Evolutionary conservation across 2,888 invertebrate genomes (phyloP).

Genomic region (Lordiphosa fenestrarum): DNA sequence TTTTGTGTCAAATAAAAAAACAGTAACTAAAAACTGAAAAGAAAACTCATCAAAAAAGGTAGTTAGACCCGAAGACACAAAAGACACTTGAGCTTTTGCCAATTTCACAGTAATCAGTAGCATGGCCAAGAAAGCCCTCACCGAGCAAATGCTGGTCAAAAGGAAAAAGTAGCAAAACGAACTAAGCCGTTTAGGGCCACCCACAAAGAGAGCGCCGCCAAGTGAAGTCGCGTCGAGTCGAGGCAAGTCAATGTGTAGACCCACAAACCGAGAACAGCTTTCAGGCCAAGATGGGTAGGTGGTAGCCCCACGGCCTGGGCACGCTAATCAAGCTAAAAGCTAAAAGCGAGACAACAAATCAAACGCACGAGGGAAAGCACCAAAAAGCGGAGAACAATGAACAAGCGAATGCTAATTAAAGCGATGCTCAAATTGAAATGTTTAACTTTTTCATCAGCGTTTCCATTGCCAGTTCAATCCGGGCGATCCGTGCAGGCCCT

Average conservation of each 20-base stretch:
- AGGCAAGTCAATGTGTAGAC: constrained; percentile 33
- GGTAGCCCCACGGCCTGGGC: constrained; percentile 33
- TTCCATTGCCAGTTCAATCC: constrained; percentile 25
- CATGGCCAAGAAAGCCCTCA: constrained; percentile 47
- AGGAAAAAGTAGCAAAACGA: constrained; percentile 53
- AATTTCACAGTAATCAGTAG: constrained; percentile 68
- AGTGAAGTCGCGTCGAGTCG: neutral
- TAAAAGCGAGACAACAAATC: constrained; percentile 52
- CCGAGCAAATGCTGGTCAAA: constrained; percentile 18
- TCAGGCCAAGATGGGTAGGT: constrained; percentile 54
- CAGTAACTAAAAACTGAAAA: constrained; percentile 19
- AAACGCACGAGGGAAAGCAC: constrained; percentile 67
- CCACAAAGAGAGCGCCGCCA: constrained; percentile 51
- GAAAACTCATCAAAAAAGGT: constrained; percentile 64
- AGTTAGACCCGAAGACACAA: constrained; percentile 57
- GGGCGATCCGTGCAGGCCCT: constrained; percentile 8
- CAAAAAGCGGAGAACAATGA: constrained; percentile 52
- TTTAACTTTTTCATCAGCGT: constrained; percentile 54
- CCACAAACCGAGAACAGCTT: constrained; percentile 39
- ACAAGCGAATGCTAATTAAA: constrained; percentile 70
- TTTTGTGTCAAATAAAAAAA: constrained; percentile 25
- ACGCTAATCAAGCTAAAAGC: constrained; percentile 62
- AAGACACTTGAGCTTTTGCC: constrained; percentile 46
- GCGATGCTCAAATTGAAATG: constrained; percentile 69
- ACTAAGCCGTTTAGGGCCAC: constrained; percentile 70